Base-by-base conservation (phyloP, 2,888 invertebrate genomes). In the Monopis laevigella region DNA sequence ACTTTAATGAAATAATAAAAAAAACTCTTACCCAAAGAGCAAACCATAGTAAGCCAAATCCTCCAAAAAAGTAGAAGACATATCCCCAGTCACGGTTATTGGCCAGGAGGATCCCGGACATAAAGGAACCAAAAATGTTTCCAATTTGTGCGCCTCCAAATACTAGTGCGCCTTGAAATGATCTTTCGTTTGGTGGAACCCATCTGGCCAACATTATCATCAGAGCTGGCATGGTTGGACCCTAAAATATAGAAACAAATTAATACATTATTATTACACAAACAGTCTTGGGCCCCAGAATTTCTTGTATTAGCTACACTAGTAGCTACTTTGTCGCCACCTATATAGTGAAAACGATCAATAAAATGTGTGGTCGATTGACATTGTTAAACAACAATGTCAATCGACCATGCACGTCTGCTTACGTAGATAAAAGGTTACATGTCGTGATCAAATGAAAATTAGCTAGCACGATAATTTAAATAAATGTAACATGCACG, bases 221-320 rank as follows among this genome's bases (percentile, higher is more conserved):
- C 55, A 89, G 77, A 1, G 88, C 87, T 39, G 84, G 86, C 72
- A 88, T 92, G 0, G 91, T 90, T 1, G 90, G 89, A 39, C 92
- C 92, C 82, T 86, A 58, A 43, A 64, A 62, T 30, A 14, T 30
- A 14, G 5, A 30, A 28, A 28, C 28, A 28, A n/a, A n/a, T 7
- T 7, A 28, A 28, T 28, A n/a, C 11, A 28, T 11, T n/a, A 28
- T n/a, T n/a, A n/a, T n/a, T n/a, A n/a, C n/a, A n/a, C n/a, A n/a
- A n/a, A n/a, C n/a, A n/a, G n/a, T n/a, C n/a, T n/a, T n/a, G n/a
- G n/a, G n/a, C n/a, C n/a, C n/a, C n/a, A n/a, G n/a, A n/a, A n/a
- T n/a, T n/a, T n/a, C n/a, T n/a, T n/a, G n/a, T n/a, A n/a, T n/a
- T n/a, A n/a, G n/a, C n/a, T n/a, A n/a, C n/a, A n/a, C n/a, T n/a